Base-by-base conservation (phyloP, 2,888 invertebrate species). In the Andricus curvator region DNA sequence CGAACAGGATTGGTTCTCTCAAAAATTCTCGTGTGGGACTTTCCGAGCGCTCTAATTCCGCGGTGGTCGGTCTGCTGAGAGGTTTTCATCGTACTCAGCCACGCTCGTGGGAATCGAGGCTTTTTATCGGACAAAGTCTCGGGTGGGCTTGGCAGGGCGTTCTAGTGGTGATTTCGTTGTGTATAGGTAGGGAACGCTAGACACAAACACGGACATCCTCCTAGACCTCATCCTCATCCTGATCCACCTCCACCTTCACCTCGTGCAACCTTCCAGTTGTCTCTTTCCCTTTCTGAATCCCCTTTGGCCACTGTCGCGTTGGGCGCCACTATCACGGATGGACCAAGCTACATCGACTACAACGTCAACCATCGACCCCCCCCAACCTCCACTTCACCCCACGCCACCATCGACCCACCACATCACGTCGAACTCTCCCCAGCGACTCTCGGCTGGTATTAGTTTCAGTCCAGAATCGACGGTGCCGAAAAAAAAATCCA, bases 101-200 rank as follows among this genome's bases (percentile, higher is more conserved):
- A 82, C 81, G 86, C 87, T 87, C 88, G 89, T 88, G 88, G 88
- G 88, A 88, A 88, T 87, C 87, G 84, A 82, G 84, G 84, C 87
- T 88, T 88, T 88, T 88, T 89, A 88, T 88, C 87, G 85, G 86
- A 83, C 85, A 85, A 85, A 86, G 81, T 77, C 82, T 81, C 84
- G 80, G 81, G 78, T 5, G 44, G 29, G n/a, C 17, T 70, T 70
- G 70, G 51, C 60, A 74, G 48, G 15, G 29, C 48, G 68, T 48
- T 70, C 70, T 70, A 33, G 70, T 70, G 70, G 70, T 33, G 51
- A 51, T 70, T 70, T 51, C n/a, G 56, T 74, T 56, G 74, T 74
- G 56, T 74, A 37, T 37, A 74, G 13, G 11, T 13, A 41, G 74
- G 37, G 25, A 70, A 51, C 29, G 9, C 48, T 70, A 51, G 70